phyloP scores from a whole-genome alignment of 2,113 vertebrate genomes.

The Eudyptes chrysolophus region DNA sequence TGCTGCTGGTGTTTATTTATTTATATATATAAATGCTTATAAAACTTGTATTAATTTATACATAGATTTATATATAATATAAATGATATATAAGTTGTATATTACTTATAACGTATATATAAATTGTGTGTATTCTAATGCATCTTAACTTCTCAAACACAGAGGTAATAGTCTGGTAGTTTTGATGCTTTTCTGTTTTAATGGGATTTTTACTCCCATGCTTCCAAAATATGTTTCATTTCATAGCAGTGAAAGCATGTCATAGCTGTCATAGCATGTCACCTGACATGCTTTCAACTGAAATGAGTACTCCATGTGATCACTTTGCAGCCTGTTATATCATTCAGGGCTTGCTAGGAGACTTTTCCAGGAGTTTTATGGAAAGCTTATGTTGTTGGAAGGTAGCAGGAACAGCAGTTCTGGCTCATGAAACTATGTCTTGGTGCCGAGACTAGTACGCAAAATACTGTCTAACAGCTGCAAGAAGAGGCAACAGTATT shows the following conservation, averaged over 20 bases:
- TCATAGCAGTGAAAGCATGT: background rate
- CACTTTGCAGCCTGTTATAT: background rate
- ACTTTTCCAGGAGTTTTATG: background rate
- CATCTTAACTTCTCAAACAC: background rate
- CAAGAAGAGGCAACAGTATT: background rate
- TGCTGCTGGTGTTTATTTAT: background rate
- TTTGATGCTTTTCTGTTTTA: background rate
- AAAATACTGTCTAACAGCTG: background rate
- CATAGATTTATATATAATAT: background rate
- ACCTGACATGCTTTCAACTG: background rate
- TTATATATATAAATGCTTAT: background rate
- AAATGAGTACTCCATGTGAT: background rate
- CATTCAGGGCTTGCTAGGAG: background rate
- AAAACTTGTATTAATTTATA: background rate
- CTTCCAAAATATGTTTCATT: background rate
- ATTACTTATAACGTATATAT: background rate
- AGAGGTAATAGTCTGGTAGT: background rate
- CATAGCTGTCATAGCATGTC: too few relatives aligned
- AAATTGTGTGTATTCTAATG: background rate
- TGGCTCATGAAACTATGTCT: background rate
- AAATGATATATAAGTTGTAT: background rate
- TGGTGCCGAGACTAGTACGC: background rate
- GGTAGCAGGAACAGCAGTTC: background rate
- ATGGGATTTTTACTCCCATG: background rate
- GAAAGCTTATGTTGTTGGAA: background rate